Evolutionary conservation across 2,113 vertebrate species (phyloP).

Genomic region (Amphiprion ocellaris): DNA sequence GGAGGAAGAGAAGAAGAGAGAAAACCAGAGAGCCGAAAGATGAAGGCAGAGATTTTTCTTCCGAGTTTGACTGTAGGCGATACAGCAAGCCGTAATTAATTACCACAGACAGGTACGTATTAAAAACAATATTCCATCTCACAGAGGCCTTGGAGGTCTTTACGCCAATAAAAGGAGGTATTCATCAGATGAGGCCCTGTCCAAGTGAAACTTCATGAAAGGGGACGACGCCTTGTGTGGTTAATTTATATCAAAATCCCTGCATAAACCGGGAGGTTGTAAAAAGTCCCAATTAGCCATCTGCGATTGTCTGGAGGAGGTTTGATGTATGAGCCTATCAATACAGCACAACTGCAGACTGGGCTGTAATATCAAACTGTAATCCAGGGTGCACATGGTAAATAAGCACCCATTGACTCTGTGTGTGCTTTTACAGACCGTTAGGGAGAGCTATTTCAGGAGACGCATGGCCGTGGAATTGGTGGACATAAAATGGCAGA

Average conservation of each 20-base stretch:
- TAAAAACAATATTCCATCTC: constrained; percentile 81
- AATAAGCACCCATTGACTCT: constrained; percentile 64
- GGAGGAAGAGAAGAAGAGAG: constrained; percentile 21
- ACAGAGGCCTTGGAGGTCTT: constrained; percentile 79
- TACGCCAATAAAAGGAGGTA: constrained; percentile 74
- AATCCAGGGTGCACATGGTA: constrained; percentile 66
- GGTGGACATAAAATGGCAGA: constrained; percentile 47
- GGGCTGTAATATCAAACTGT: constrained; percentile 59
- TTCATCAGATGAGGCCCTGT: constrained; percentile 74
- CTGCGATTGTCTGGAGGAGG: constrained; percentile 74
- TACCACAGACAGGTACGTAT: constrained; percentile 93
- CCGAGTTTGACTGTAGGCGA: constrained; percentile 87
- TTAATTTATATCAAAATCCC: constrained; percentile 77
- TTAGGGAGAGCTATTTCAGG: constrained; percentile 57
- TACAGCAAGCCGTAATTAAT: constrained; percentile 94
- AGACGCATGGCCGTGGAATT: constrained; percentile 8
- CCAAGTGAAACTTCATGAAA: constrained; percentile 63
- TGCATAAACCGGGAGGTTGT: constrained; percentile 72
- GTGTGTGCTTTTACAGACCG: constrained; percentile 63
- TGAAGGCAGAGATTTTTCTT: constrained; percentile 61
- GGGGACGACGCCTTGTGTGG: constrained; percentile 58
- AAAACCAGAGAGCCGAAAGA: constrained; percentile 35
- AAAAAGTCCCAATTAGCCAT: constrained; percentile 80
- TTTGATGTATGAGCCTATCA: constrained; percentile 79
- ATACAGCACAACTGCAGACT: constrained; percentile 68